Base-by-base conservation (phyloP, 2,797 vertebrate genomes). In the Oreochromis grahami region DNA sequence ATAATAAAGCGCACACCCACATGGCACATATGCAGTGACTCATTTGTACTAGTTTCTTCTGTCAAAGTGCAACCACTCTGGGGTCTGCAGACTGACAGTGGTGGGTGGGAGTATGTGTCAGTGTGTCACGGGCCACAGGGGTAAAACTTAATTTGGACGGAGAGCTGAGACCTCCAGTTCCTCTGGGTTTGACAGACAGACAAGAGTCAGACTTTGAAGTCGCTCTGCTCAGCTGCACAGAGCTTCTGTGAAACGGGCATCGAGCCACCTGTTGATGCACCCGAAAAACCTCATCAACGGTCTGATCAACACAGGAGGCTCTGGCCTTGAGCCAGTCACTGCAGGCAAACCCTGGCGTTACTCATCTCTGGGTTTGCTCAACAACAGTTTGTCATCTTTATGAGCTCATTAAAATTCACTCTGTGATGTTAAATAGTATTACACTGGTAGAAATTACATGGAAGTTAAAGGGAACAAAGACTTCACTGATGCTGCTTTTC, bases 181-280 rank as follows among this genome's bases (percentile, higher is more conserved):
- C 87, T 87, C 56, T 56, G 85, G 77, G 84, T 83, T 80, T 79
- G 89, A 91, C 72, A 80, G 79, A 81, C 87, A 80, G 77, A 80
- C n/a, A 70, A 34, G 83, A 53, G 88, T 88, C 70, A 8, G 82
- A 85, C 87, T 91, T 90, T 90, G 85, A 91, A 88, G 81, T 84
- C 9, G 12, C 55, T 79, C 8, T 38, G 85, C 86, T 84, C 24
- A 5, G 68, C 84, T 53, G 68, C 76, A 76, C 77, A 26, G 84
- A 84, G 84, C 79, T 51, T 77, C 84, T 41, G 45, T 77, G 29
- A 79, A 86, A 82, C 65, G 17, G 83, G 84, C 81, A 8, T 74
- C 76, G 74, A 79, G 89, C 86, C 91, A 93, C 93, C 90, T 90
- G 92, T 90, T 91, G 90, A 89, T 88, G 76, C 80, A 84, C 56